Conservation (phyloP, 2,113 vertebrate species). For the Shinisaurus crocodilurus region DNA sequence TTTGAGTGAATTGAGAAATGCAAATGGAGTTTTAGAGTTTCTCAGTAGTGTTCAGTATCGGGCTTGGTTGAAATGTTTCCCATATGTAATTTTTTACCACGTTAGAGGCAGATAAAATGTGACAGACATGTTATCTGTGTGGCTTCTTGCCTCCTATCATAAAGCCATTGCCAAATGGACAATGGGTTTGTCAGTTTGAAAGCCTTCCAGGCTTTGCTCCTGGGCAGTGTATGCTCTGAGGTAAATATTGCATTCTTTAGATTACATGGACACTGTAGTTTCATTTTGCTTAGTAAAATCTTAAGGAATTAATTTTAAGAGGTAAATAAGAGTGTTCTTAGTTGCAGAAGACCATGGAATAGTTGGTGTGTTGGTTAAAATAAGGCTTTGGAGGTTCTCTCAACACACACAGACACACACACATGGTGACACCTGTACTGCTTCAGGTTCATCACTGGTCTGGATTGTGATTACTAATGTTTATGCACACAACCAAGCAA, state of each 20-base stretch:
- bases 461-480: neutral
- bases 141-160: neutral
- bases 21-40: constrained; percentile 3
- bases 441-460: rapidly evolving
- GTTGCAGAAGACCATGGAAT: neutral
- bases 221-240: too few relatives aligned
- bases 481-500: neutral
- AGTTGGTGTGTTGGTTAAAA: neutral
- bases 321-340: neutral
- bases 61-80: neutral
- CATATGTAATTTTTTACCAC: neutral
- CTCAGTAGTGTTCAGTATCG: neutral
- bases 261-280: neutral
- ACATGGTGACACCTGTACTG: neutral
- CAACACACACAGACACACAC: neutral
- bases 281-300: neutral
- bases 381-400: neutral
- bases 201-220: neutral
- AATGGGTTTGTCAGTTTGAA: rapidly evolving
- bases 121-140: neutral
- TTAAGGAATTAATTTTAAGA: neutral
- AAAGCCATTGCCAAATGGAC: neutral
- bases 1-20: neutral
- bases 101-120: neutral
- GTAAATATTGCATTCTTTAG: neutral